Evolutionary conservation across 2,113 vertebrate species (phyloP).

Genomic region (Stigmatopora argus): DNA sequence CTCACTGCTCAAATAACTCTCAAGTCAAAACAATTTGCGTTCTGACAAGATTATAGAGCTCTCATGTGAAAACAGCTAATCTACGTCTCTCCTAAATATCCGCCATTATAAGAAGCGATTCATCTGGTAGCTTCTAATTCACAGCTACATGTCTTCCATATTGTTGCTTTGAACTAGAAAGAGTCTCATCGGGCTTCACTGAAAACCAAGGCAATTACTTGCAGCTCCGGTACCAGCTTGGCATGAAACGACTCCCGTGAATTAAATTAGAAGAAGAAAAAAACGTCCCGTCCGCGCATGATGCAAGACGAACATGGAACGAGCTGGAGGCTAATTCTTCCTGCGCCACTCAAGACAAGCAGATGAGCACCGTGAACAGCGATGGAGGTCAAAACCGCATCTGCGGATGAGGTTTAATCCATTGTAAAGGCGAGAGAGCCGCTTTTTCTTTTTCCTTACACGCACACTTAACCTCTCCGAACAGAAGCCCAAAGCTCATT

Average conservation of each 20-base stretch:
- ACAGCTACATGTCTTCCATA: neutral
- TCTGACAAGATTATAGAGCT: neutral
- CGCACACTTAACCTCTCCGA: neutral
- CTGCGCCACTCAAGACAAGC: neutral
- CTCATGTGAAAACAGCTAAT: neutral
- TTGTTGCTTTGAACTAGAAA: neutral
- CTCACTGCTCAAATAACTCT: no score
- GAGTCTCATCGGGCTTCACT: conserved; percentile 1
- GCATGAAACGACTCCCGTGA: conserved; percentile 28
- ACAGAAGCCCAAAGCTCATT: conserved; percentile 3
- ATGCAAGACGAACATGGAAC: conserved; percentile 24
- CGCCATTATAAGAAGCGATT: neutral
- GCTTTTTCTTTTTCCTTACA: neutral
- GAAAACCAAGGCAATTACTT: conserved; percentile 21
- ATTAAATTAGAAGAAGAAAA: conserved; percentile 29
- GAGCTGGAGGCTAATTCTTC: conserved; percentile 20
- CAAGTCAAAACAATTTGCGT: neutral
- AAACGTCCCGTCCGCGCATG: conserved; percentile 20
- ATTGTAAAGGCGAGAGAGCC: neutral
- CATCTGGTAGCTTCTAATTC: neutral
- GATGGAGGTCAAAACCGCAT: conserved; percentile 11
- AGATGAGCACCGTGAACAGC: conserved; percentile 13
- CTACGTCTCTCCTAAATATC: neutral
- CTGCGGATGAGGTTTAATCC: conserved; percentile 8
- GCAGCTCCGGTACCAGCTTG: conserved; percentile 32